Percentiles rank a stretch among this genome's conserved stretches.
Evolutionary conservation across 1,140 invertebrate genomes (phyloP).

Genomic region (Drosophila melanica): DNA sequence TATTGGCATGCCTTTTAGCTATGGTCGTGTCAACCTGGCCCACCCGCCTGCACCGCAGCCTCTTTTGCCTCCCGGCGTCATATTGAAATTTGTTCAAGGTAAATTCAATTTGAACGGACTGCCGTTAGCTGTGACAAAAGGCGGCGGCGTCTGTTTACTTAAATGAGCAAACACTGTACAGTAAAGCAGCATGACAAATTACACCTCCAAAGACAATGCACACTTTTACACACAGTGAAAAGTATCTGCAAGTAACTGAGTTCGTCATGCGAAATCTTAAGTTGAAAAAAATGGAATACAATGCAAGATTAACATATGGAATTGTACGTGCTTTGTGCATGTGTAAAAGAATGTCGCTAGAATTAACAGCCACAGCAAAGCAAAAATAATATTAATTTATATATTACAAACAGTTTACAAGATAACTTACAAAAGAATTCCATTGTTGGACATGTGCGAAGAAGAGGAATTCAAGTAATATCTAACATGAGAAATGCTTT

Average conservation of each 20-base stretch:
- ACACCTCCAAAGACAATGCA: background rate
- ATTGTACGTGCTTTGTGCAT: conserved; percentile 13
- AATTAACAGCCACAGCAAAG: background rate
- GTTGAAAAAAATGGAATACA: background rate
- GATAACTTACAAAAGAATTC: background rate
- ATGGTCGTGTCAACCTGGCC: conserved; percentile 36
- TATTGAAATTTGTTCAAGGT: conserved; percentile 47
- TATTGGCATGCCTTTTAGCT: conserved; percentile 45
- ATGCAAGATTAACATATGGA: conserved; percentile 2
- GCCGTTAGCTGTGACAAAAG: conserved; percentile 20
- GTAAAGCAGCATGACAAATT: conserved; percentile 44
- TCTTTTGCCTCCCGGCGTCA: conserved; percentile 26
- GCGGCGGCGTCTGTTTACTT: conserved; percentile 35
- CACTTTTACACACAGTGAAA: background rate
- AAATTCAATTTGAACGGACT: conserved; percentile 43
- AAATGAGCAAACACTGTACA: conserved; percentile 28
- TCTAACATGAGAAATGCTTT: background rate
- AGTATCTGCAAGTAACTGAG: background rate
- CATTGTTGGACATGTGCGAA: background rate
- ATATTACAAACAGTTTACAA: background rate
- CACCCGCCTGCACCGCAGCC: conserved; percentile 32
- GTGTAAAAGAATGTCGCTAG: conserved; percentile 5
- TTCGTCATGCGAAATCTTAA: background rate
- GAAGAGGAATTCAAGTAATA: background rate
- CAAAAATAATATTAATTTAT: no score